Evolutionary conservation across 1,140 invertebrate species (phyloP).

Genomic region (Triops cancriformis): DNA sequence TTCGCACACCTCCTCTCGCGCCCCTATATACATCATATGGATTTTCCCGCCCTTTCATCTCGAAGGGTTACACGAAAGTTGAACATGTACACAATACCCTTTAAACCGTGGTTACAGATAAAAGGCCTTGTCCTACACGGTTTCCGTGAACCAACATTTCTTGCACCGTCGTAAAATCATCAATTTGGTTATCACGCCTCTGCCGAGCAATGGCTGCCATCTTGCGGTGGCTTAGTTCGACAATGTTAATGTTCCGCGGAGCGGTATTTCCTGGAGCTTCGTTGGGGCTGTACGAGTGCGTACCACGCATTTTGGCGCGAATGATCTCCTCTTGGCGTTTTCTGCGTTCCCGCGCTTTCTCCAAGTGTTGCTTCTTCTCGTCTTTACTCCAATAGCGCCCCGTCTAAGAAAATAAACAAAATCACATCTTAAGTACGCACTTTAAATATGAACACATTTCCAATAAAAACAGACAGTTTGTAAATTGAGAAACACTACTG

Average conservation of each 20-base stretch:
- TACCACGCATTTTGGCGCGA: slow-evolving; percentile 25
- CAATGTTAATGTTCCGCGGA: slow-evolving; percentile 35
- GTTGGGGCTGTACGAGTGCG: background rate
- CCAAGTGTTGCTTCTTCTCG: slow-evolving; percentile 64
- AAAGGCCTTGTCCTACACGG: slow-evolving; percentile 30
- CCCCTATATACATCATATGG: no score
- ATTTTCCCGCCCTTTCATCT: no score
- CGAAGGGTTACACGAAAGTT: no score
- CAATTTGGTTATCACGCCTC: slow-evolving; percentile 40
- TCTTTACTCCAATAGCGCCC: slow-evolving; percentile 73
- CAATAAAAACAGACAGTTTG: no score
- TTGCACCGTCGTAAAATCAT: slow-evolving; percentile 46
- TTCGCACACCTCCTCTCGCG: no score
- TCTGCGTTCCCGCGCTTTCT: slow-evolving; percentile 56
- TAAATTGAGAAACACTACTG: no score
- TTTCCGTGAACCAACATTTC: slow-evolving; percentile 45
- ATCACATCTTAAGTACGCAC: background rate
- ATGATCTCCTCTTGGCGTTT: slow-evolving; percentile 44
- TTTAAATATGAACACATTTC: background rate
- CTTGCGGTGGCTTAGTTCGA: slow-evolving; percentile 44
- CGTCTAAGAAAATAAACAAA: slow-evolving; percentile 40
- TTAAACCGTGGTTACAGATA: background rate
- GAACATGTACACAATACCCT: background rate
- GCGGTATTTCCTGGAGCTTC: background rate
- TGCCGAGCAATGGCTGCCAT: slow-evolving; percentile 41